Conservation (phyloP, 1,140 invertebrate species). For the Aphidius ervi region DNA sequence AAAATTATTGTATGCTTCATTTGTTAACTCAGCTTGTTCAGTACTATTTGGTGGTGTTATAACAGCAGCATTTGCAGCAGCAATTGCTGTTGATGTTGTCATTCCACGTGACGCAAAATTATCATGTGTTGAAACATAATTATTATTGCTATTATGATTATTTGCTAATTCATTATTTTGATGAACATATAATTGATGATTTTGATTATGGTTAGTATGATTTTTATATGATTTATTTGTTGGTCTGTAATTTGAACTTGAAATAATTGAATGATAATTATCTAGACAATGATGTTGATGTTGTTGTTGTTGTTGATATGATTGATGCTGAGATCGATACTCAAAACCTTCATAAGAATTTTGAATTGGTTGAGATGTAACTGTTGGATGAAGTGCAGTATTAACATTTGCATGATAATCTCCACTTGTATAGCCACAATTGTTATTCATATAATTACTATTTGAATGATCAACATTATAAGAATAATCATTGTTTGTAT, state of each 20-base stretch:
- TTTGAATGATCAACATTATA: slow-evolving; percentile 34
- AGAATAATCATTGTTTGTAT: slow-evolving; percentile 36
- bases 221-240: slow-evolving; percentile 39
- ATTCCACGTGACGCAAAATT: slow-evolving; percentile 48
- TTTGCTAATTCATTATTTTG: slow-evolving; percentile 53
- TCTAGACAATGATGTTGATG: slow-evolving; percentile 34
- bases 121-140: slow-evolving; percentile 51
- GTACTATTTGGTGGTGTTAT: slow-evolving; percentile 58
- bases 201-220: slow-evolving; percentile 47
- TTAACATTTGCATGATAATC: slow-evolving; percentile 41
- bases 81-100: slow-evolving; percentile 56
- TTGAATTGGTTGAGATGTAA: slow-evolving; percentile 35
- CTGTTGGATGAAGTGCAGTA: slow-evolving; percentile 31
- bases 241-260: slow-evolving; percentile 34
- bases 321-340: slow-evolving; percentile 37
- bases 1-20: slow-evolving; percentile 64
- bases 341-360: slow-evolving; percentile 44
- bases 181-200: slow-evolving; percentile 45
- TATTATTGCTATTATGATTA: slow-evolving; percentile 48
- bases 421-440: slow-evolving; percentile 39
- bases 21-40: slow-evolving; percentile 54
- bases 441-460: slow-evolving; percentile 36
- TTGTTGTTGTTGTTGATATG: slow-evolving; percentile 28
- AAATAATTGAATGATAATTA: slow-evolving; percentile 39
- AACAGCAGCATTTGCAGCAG: slow-evolving; percentile 56